Conservation (phyloP, 2,888 invertebrate genomes). For the Terebella lapidaria region DNA sequence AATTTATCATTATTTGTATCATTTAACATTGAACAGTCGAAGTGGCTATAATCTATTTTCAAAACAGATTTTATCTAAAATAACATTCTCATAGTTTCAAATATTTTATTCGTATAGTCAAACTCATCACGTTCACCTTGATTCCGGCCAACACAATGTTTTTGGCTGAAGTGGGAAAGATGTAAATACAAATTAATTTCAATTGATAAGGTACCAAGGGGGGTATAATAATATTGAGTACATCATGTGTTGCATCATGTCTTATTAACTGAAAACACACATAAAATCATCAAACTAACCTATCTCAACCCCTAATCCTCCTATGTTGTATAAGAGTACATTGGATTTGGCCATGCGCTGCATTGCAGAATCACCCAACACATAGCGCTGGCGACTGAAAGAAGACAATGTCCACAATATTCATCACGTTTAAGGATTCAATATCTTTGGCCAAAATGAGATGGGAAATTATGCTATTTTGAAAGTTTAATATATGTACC, state of each 20-base stretch:
- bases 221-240: too few species aligned
- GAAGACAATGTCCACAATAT: too few species aligned
- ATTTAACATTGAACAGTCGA: neutral
- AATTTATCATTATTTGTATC: neutral
- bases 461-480: too few species aligned
- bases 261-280: too few species aligned
- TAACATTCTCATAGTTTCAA: too few species aligned
- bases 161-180: slow-evolving; percentile 41
- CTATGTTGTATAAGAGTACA: slow-evolving; percentile 47
- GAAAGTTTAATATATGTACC: too few species aligned
- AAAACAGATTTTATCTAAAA: too few species aligned
- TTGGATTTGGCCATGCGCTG: slow-evolving; percentile 47
- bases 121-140: slow-evolving; percentile 33
- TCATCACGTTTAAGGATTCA: too few species aligned
- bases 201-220: neutral
- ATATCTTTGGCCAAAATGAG: too few species aligned
- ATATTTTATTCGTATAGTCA: too few species aligned
- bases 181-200: neutral
- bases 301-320: slow-evolving; percentile 52
- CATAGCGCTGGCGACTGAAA: slow-evolving; percentile 53
- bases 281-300: slow-evolving; percentile 40
- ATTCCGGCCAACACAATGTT: slow-evolving; percentile 50
- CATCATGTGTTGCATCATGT: too few species aligned
- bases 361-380: slow-evolving; percentile 52
- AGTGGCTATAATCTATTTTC: too few species aligned